Conservation (phyloP, 1,140 invertebrate genomes). For the Scaptomyza hsui region DNA sequence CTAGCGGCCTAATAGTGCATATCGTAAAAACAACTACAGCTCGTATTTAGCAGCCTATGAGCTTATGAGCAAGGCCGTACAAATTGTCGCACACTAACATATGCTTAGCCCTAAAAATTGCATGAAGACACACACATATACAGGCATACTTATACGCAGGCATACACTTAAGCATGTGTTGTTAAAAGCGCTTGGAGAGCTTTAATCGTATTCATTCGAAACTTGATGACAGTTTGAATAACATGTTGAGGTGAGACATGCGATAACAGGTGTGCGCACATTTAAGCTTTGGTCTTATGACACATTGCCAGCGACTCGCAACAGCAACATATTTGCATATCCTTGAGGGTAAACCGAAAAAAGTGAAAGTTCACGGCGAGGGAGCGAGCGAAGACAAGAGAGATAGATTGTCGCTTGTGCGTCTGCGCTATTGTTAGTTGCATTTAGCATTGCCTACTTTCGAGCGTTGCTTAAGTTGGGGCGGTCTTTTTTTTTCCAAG, state of each 20-base stretch:
- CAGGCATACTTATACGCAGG: not conserved
- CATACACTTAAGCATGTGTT: not conserved
- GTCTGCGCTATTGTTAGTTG: conserved; percentile 65
- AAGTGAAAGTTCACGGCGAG: conserved; percentile 53
- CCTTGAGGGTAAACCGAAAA: conserved; percentile 49
- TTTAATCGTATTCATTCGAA: conserved; percentile 35
- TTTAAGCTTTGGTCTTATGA: conserved; percentile 57
- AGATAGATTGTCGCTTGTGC: conserved; percentile 46
- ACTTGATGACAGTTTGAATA: conserved; percentile 35
- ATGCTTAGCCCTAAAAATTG: conserved; percentile 22
- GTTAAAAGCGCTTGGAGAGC: conserved; percentile 15
- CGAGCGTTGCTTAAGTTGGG: conserved; percentile 32
- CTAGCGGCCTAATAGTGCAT: conserved; percentile 24
- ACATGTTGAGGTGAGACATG: conserved; percentile 41
- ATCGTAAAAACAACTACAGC: not conserved
- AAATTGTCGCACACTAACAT: conserved; percentile 15
- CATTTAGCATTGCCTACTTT: conserved; percentile 71
- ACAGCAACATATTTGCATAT: conserved; percentile 39
- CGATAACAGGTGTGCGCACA: conserved; percentile 64
- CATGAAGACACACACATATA: not conserved
- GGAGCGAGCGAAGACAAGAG: conserved; percentile 3
- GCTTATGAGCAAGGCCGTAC: conserved; percentile 19
- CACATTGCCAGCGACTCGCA: conserved; percentile 41
- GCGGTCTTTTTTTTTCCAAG: conserved; percentile 1
- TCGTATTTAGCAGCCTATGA: not conserved